A percentile compares a stretch with the other conserved stretches of the same genome.
Evolutionary conservation across 2,113 vertebrate genomes (phyloP).

Genomic region (Dipodomys merriami): DNA sequence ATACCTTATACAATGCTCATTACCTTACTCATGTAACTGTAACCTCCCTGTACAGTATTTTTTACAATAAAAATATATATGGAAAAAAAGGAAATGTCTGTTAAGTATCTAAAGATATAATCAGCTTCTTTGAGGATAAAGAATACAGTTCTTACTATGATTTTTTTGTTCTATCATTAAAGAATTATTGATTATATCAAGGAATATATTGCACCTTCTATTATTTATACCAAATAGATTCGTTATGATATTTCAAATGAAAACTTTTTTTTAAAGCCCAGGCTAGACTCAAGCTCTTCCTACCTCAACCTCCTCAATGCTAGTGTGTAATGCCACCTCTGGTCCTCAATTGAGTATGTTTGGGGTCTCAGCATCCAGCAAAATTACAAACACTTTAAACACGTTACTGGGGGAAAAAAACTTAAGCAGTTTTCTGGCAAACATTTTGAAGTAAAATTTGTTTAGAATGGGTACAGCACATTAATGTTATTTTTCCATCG

Average conservation of each 20-base stretch:
- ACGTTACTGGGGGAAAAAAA: background rate
- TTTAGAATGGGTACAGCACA: background rate
- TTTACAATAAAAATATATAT: too few relatives aligned
- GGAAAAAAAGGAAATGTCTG: constrained; percentile 21
- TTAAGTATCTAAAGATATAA: constrained; percentile 1
- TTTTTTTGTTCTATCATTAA: constrained; percentile 28
- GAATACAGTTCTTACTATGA: background rate
- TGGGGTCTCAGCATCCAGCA: background rate
- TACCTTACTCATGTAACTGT: too few relatives aligned
- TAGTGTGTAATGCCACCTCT: background rate
- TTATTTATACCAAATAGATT: constrained; percentile 9
- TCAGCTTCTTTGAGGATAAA: constrained; percentile 20
- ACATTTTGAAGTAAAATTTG: constrained; percentile 29
- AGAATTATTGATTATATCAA: background rate
- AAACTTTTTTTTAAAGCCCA: background rate
- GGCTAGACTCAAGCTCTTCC: background rate
- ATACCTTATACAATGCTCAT: too few relatives aligned
- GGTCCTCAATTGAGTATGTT: background rate
- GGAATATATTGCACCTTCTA: background rate
- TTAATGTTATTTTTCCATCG: constrained; percentile 27
- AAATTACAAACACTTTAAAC: background rate
- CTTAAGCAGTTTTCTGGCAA: background rate
- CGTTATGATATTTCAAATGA: constrained; percentile 31
- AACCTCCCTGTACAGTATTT: too few relatives aligned
- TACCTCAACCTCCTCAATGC: background rate